Evolutionary conservation across 2,888 invertebrate genomes (phyloP), one percentile per base, ranked within the genome.

Genomic region (Plagiodera versicolora): DNA sequence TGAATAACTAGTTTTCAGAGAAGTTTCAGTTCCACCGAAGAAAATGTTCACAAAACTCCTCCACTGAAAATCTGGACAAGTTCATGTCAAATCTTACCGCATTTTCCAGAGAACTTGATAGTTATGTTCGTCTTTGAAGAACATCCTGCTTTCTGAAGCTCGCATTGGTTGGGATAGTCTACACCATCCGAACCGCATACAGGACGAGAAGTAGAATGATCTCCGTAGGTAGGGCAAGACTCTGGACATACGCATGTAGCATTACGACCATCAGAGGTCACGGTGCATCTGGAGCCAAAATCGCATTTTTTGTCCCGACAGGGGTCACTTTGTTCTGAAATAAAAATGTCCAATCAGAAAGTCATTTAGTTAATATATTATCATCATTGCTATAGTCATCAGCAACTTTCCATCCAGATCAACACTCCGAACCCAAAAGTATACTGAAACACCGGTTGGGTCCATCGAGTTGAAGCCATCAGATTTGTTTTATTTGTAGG

Each of bases 81-180:
- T n/a, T n/a, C n/a, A n/a, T n/a, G n/a, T n/a, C n/a, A n/a, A 6
- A 24, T 24, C 89, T 87, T 79, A 95, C 95, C 94, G 81, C 95
- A 95, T 81, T 91, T 90, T 61, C 95, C 95, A 67, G 86, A 85
- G 75, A 91, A 93, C 72, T 91, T 90, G 72, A 94, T 88, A 51
- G 89, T 89, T 72, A 95, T 88, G 77, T 91, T 90, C 65, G 86
- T 83, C 67, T 86, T 86, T 58, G 86, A 83, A 60, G 86, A 85
- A 81, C 95, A 96, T 10, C 94, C 90, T 51, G 89, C 86, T 67
- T 88, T 84, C 72, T 90, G 87, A 81, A 95, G 84, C 77, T 93
- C 90, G 82, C 95, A 96, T 70, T 91, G 89, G 75, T 91, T 92
- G 60, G 86, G 85, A 79, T 96, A 95, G 77, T 94, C 93, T 65